Percentiles rank a stretch among this genome's conserved stretches.
These are phyloP conservation scores for Notodonta ziczac DNA, from an alignment of 2,888 invertebrate species.

Conservation along the genomic window DNA sequence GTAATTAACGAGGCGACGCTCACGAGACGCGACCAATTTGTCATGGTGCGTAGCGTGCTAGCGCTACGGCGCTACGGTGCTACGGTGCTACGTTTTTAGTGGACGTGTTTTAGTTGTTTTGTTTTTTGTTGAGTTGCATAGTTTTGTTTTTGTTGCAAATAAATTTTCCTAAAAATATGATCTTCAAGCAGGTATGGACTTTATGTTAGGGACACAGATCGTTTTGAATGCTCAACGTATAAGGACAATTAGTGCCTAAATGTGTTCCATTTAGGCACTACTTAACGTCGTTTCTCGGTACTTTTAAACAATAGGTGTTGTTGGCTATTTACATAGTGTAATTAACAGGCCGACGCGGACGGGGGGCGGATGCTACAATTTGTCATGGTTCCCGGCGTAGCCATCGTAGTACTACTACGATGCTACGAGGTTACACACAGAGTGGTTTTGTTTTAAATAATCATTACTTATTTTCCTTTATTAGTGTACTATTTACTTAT, in stretches of 20 bases:
- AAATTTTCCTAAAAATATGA: no score
- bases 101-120: not conserved
- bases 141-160: no score
- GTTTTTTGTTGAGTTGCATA: conserved; percentile 8
- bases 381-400: conserved; percentile 2
- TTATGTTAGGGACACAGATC: no score
- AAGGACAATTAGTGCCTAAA: no score
- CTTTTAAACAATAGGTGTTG: conserved; percentile 8
- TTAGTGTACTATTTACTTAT: no score
- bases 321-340: conserved; percentile 50
- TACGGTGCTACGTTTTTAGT: not conserved
- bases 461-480: not conserved
- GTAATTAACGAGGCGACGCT: conserved; percentile 51
- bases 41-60: not conserved
- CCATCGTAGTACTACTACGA: conserved; percentile 37
- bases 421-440: not conserved
- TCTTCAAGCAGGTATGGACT: no score
- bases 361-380: not conserved
- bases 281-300: no score
- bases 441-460: no score
- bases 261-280: no score
- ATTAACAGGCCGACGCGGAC: conserved; percentile 45
- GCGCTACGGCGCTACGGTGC: not conserved
- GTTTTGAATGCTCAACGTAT: no score
- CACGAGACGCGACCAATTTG: conserved; percentile 1